Percentiles rank a stretch among this genome's conserved stretches.
phyloP scores from a whole-genome alignment of 2,888 invertebrate species.

The Thymelicus sylvestris region DNA sequence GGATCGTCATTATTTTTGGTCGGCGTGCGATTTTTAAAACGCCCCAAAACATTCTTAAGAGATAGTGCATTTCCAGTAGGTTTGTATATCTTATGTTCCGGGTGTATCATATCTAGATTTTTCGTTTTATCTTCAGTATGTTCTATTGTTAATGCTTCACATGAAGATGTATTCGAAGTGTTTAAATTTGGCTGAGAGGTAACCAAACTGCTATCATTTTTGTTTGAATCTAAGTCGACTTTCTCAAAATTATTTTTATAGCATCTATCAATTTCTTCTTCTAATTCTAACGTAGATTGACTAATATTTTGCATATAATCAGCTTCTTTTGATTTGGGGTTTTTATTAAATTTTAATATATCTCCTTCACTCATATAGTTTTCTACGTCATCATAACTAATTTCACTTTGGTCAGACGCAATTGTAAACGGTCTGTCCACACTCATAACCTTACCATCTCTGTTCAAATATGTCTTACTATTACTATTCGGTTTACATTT shows the following conservation, averaged over 20 bases:
- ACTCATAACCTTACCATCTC: constrained; percentile 86
- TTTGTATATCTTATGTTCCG: constrained; percentile 92
- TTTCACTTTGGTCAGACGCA: constrained; percentile 89
- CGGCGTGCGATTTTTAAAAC: constrained; percentile 76
- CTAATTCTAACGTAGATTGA: constrained; percentile 77
- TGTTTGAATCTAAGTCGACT: constrained; percentile 66
- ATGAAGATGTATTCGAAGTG: constrained; percentile 82
- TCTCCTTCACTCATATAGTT: constrained; percentile 80
- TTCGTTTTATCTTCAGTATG: constrained; percentile 73
- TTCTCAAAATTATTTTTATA: constrained; percentile 79
- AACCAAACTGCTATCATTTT: constrained; percentile 64
- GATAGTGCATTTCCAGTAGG: constrained; percentile 84
- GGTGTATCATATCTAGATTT: constrained; percentile 85
- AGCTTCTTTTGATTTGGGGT: constrained; percentile 60
- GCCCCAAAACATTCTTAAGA: constrained; percentile 83
- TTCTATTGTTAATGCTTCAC: constrained; percentile 78
- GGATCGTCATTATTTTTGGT: constrained; percentile 68
- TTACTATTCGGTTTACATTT: constrained; percentile 76
- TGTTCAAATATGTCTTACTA: constrained; percentile 82
- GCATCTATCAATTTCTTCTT: constrained; percentile 80
- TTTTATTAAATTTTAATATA: constrained; percentile 74
- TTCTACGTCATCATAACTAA: constrained; percentile 88
- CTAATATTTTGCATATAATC: constrained; percentile 73
- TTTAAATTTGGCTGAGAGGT: constrained; percentile 77
- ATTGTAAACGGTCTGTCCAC: constrained; percentile 89